A percentile compares a stretch with the other conserved stretches of the same genome.
phyloP scores from a whole-genome alignment of 2,113 vertebrate species.

The Harpagus bidentatus region DNA sequence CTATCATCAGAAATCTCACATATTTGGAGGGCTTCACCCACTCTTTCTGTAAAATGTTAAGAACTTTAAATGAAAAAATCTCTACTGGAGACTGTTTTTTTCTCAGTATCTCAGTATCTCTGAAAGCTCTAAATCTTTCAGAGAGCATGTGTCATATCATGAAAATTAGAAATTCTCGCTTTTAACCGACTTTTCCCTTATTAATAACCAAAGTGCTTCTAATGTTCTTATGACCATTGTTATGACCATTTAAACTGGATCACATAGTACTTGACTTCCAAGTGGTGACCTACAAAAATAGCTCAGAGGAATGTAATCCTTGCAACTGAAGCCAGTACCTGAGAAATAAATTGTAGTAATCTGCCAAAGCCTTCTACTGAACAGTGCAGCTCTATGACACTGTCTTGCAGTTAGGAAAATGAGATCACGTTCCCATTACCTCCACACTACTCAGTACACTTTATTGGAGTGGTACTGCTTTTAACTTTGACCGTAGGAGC shows the following conservation, averaged over 20 bases:
- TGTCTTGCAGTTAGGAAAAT: background rate
- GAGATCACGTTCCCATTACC: background rate
- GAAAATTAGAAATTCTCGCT: background rate
- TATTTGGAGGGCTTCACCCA: background rate
- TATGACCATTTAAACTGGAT: no score
- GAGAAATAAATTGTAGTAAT: background rate
- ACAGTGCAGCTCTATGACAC: background rate
- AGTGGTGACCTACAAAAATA: background rate
- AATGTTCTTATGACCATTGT: background rate
- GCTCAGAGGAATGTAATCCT: background rate
- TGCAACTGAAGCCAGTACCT: background rate
- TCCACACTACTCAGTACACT: background rate
- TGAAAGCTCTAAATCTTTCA: background rate
- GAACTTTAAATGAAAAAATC: background rate
- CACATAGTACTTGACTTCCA: background rate
- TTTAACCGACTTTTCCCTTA: background rate
- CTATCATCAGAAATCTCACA: background rate
- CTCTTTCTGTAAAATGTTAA: background rate
- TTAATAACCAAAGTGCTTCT: background rate
- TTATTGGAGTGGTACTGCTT: background rate
- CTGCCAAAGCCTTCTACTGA: background rate
- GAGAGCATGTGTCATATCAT: background rate
- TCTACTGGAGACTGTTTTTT: background rate
- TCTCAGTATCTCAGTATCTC: background rate
- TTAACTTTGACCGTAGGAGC: background rate